Evolutionary conservation across 2,113 vertebrate species (phyloP), one percentile per base, ranked within the genome.

Genomic region (Lutjanus erythropterus): DNA sequence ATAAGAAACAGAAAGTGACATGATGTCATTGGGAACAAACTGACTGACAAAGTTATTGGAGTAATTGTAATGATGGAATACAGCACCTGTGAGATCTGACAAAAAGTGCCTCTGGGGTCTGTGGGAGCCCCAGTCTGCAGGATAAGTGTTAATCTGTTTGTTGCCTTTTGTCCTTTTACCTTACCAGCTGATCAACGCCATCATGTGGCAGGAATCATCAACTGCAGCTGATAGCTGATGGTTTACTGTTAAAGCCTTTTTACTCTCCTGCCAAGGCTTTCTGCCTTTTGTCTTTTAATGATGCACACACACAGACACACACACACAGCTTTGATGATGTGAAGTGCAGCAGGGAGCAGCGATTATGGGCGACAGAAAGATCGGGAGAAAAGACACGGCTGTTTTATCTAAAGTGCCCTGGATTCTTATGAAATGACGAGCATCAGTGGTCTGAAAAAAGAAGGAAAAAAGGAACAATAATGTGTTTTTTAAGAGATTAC

Each of bases 161-260:
- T 27, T 60, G 33, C 31, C 64, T 87, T n/a, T 67, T 80, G 66
- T 69, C 56, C 31, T 58, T 74, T 19, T 8, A 41, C 50, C 29
- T 37, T 39, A 75, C 64, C 47, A 35, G 80, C 70, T 47, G 44
- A 73, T 72, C 15, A 66, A 58, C 27, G 83, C 89, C 90, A 86
- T 71, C 88, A 37, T 84, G 92, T 89, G 92, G 84, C 61, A 53
- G 71, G 31, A 84, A 65, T 41, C 11, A 3, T 18, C 15, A 65
- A 16, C 77, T 87, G 78, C 88, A 85, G 66, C 23, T 25, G 41
- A 42, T 39, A 0, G 29, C 52, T 49, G 44, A 71, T 21, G 27
- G 6, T 12, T 59, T 15, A 6, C 50, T 60, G 12, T 58, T 49
- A 50, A 66, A 66, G 31, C 33, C 35, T 72, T 62, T 55, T 69